Evolutionary conservation across 2,888 invertebrate genomes (phyloP).

Genomic region (Leptinotarsa tumamoca): DNA sequence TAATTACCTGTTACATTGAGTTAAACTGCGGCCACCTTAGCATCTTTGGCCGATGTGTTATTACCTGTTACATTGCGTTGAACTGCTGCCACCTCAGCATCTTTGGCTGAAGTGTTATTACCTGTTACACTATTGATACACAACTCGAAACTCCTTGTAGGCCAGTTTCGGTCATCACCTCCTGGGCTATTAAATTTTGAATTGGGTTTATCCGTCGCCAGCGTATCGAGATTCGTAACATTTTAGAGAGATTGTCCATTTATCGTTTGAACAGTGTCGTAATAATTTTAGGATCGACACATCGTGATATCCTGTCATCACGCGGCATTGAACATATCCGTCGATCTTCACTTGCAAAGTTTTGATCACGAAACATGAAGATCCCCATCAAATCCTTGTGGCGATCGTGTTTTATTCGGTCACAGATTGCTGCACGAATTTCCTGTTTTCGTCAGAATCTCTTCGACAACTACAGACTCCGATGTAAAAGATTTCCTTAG

Average conservation of each 20-base stretch:
- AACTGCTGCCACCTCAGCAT: too few relatives aligned
- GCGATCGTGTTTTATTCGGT: background rate
- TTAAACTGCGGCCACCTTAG: too few relatives aligned
- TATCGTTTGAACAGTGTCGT: background rate
- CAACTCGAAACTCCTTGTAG: too few relatives aligned
- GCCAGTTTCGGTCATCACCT: background rate
- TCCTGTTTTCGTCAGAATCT: background rate
- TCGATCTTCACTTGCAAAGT: background rate
- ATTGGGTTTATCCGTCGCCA: background rate
- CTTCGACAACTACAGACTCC: background rate
- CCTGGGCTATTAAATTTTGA: background rate
- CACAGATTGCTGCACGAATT: background rate
- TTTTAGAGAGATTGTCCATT: background rate
- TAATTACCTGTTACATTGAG: too few relatives aligned
- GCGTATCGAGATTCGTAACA: background rate
- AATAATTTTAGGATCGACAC: background rate
- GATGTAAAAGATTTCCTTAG: too few relatives aligned
- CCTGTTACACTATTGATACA: too few relatives aligned
- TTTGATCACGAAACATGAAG: background rate
- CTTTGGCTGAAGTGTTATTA: too few relatives aligned
- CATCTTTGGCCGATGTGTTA: too few relatives aligned
- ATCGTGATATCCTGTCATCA: slow-evolving; percentile 3
- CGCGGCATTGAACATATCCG: background rate
- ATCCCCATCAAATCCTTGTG: background rate
- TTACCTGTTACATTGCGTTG: too few relatives aligned